phyloP scores from a whole-genome alignment of 2,888 invertebrate species.

The Meloe dianella region DNA sequence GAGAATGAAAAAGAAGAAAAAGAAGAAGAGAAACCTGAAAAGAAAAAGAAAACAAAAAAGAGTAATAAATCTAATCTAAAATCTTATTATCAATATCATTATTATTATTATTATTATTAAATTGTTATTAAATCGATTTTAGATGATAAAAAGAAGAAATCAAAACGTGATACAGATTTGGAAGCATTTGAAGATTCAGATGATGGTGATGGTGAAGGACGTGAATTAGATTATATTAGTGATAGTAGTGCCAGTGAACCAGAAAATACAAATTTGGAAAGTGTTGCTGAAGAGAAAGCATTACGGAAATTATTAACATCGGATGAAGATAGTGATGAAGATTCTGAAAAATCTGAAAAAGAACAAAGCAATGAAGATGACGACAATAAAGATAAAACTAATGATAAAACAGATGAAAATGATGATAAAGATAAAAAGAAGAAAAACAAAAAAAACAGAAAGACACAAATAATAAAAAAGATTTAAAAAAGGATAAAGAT shows the following conservation, averaged over 20 bases:
- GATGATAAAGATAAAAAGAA: slow-evolving; percentile 69
- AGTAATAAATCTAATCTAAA: slow-evolving; percentile 19
- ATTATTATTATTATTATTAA: too few species aligned
- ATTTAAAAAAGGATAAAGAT: slow-evolving; percentile 48
- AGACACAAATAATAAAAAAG: slow-evolving; percentile 67
- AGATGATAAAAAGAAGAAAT: slow-evolving; percentile 64
- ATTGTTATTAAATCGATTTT: slow-evolving; percentile 13
- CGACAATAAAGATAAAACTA: slow-evolving; percentile 73
- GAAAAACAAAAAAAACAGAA: slow-evolving; percentile 67
- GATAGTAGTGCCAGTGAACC: slow-evolving; percentile 77
- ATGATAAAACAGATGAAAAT: slow-evolving; percentile 62
- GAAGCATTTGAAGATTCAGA: slow-evolving; percentile 96
- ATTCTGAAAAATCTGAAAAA: slow-evolving; percentile 78
- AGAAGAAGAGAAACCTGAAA: slow-evolving; percentile 65
- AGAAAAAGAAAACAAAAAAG: slow-evolving; percentile 66
- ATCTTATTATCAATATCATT: slow-evolving; percentile 13
- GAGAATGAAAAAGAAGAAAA: slow-evolving; percentile 74
- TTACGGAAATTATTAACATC: slow-evolving; percentile 82
- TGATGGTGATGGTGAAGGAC: slow-evolving; percentile 95
- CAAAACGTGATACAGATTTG: slow-evolving; percentile 82
- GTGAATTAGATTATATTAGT: slow-evolving; percentile 93
- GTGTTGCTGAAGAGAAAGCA: slow-evolving; percentile 78
- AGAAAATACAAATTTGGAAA: slow-evolving; percentile 75
- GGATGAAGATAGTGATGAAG: slow-evolving; percentile 86
- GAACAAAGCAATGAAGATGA: slow-evolving; percentile 73